These are phyloP conservation scores for Calliphora vicina DNA, from an alignment of 1,140 invertebrate genomes.

Conservation along the genomic window DNA sequence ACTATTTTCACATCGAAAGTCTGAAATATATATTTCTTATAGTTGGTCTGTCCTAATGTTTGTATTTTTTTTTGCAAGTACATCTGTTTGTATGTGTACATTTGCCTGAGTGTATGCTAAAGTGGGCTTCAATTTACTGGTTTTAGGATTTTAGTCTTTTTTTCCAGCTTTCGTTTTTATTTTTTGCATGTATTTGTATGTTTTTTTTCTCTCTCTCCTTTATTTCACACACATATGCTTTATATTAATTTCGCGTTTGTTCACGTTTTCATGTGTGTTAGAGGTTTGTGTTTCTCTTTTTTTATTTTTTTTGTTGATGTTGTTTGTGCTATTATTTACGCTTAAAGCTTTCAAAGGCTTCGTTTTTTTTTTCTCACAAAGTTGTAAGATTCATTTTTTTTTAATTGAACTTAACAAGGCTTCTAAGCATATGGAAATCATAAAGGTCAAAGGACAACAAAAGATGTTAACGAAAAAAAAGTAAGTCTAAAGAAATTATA, in stretches of 20 bases:
- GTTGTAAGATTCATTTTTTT: not conserved
- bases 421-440: not conserved
- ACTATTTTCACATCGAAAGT: too few species aligned
- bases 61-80: too few species aligned
- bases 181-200: too few species aligned
- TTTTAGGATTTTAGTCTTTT: not conserved
- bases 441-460: constrained; percentile 16
- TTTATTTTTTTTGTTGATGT: not conserved
- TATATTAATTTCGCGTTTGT: constrained; percentile 16
- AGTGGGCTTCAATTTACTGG: constrained; percentile 30
- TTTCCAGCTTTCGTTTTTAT: too few species aligned
- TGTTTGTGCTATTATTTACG: not conserved
- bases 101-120: not conserved
- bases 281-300: not conserved
- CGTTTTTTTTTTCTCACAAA: not conserved
- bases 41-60: too few species aligned
- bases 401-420: not conserved
- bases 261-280: not conserved
- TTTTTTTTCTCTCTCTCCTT: not conserved
- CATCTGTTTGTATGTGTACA: not conserved
- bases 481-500: not conserved
- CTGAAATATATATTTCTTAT: too few species aligned
- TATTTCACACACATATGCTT: not conserved
- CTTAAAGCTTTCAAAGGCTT: constrained; percentile 19
- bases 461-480: not conserved